A percentile compares a stretch with the other conserved stretches of the same genome.
phyloP scores from a whole-genome alignment of 2,888 invertebrate species.

The Mechanitis messenoides region DNA sequence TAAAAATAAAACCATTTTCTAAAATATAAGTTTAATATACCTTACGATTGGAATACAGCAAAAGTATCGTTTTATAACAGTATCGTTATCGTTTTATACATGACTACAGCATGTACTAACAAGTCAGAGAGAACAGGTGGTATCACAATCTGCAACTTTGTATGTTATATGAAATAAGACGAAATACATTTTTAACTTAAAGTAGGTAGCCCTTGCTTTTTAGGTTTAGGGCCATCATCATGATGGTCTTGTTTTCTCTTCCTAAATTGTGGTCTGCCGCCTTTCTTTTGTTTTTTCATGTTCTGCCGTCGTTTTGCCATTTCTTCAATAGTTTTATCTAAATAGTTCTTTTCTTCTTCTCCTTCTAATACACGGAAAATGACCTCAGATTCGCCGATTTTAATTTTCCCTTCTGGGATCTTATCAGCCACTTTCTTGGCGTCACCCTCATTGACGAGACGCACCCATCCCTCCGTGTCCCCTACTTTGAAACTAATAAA shows the following conservation, averaged over 20 bases:
- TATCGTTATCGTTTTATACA: too few species aligned
- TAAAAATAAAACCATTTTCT: not conserved
- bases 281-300: constrained; percentile 57
- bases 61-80: not conserved
- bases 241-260: constrained; percentile 51
- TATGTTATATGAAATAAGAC: constrained; percentile 8
- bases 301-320: constrained; percentile 76
- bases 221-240: constrained; percentile 47
- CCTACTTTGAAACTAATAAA: constrained; percentile 87
- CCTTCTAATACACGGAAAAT: constrained; percentile 78
- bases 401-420: constrained; percentile 79
- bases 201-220: constrained; percentile 42
- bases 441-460: constrained; percentile 81
- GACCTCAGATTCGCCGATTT: constrained; percentile 70
- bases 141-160: not conserved
- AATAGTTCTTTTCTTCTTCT: constrained; percentile 82
- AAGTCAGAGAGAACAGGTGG: not conserved
- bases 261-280: constrained; percentile 47
- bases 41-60: not conserved
- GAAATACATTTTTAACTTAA: constrained; percentile 27
- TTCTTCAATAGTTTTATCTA: constrained; percentile 79
- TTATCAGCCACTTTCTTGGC: constrained; percentile 81
- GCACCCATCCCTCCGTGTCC: constrained; percentile 83
- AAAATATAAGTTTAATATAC: not conserved
- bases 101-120: not conserved